Evolutionary conservation across 2,888 invertebrate species (phyloP).

Genomic region (Craniophora ligustri): DNA sequence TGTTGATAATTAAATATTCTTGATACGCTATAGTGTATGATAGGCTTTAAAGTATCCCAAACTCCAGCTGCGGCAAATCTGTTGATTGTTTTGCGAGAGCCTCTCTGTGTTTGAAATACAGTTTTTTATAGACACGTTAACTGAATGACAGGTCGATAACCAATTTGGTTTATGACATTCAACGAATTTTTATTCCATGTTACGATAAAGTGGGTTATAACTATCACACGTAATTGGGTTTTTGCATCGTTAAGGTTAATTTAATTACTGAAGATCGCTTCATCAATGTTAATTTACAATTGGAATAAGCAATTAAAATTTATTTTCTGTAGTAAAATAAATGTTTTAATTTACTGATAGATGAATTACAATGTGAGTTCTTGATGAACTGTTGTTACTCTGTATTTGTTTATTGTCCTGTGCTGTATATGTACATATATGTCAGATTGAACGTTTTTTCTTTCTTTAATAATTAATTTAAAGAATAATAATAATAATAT

Average conservation of each 20-base stretch:
- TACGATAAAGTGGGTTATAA: slow-evolving; percentile 1
- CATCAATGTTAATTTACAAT: not conserved
- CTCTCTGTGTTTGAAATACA: slow-evolving; percentile 49
- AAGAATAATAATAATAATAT: no score
- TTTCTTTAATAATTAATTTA: no score
- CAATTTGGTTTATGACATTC: slow-evolving; percentile 31
- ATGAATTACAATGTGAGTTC: no score
- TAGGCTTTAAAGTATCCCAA: slow-evolving; percentile 18
- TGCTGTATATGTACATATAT: no score
- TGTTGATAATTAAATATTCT: no score
- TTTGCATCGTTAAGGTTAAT: not conserved
- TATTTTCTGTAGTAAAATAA: no score
- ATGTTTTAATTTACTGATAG: no score
- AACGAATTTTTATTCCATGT: slow-evolving; percentile 21
- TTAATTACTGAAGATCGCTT: not conserved
- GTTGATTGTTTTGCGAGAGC: slow-evolving; percentile 63
- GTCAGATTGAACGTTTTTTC: no score
- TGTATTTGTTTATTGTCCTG: no score
- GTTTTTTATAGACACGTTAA: slow-evolving; percentile 35
- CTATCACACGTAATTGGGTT: not conserved
- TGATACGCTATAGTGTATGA: slow-evolving; percentile 9
- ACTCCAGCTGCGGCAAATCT: slow-evolving; percentile 49
- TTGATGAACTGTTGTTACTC: no score
- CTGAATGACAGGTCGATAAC: slow-evolving; percentile 28
- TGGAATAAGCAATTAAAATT: no score